Conservation (phyloP, 2,888 invertebrate genomes). For the Rhabditoides inermis region DNA sequence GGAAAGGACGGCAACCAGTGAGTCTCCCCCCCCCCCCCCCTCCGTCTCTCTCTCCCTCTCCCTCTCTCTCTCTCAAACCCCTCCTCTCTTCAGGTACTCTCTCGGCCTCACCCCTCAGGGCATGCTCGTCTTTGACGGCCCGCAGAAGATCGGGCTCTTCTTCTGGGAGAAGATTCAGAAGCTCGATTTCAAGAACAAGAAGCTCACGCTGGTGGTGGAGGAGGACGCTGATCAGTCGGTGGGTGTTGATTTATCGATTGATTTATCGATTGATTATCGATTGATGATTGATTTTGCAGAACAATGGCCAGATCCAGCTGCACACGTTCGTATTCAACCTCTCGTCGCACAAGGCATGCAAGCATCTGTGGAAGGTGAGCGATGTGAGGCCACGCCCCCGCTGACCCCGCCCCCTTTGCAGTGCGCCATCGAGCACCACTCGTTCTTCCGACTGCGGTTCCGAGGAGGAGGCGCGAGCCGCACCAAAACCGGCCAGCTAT, state of each 20-base stretch:
- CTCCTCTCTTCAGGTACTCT: conserved; percentile 63
- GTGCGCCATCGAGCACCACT: conserved; percentile 98
- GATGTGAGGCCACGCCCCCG: too few species aligned
- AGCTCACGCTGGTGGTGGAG: conserved; percentile 87
- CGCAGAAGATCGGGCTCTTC: conserved; percentile 90
- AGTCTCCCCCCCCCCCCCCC: not conserved
- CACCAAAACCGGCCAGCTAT: conserved; percentile 63
- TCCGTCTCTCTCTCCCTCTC: not conserved
- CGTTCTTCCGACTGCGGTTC: conserved; percentile 77
- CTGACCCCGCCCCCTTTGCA: too few species aligned
- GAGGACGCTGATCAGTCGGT: conserved; percentile 84
- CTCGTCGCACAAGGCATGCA: conserved; percentile 93
- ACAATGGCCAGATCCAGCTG: conserved; percentile 64
- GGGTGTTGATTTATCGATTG: conserved; percentile 5
- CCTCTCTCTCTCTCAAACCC: not conserved
- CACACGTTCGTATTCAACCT: conserved; percentile 94
- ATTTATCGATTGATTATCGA: too few species aligned
- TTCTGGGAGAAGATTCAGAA: conserved; percentile 97
- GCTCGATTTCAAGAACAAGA: conserved; percentile 93
- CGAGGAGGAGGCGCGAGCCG: conserved; percentile 72
- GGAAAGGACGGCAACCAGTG: conserved; percentile 73
- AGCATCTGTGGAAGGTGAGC: conserved; percentile 99
- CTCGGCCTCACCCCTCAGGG: conserved; percentile 95
- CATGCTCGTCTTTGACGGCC: conserved; percentile 90
- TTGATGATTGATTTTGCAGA: conserved; percentile 20